Conservation (phyloP, 23 tunicate genomes). For the Ciona savignyi region DNA sequence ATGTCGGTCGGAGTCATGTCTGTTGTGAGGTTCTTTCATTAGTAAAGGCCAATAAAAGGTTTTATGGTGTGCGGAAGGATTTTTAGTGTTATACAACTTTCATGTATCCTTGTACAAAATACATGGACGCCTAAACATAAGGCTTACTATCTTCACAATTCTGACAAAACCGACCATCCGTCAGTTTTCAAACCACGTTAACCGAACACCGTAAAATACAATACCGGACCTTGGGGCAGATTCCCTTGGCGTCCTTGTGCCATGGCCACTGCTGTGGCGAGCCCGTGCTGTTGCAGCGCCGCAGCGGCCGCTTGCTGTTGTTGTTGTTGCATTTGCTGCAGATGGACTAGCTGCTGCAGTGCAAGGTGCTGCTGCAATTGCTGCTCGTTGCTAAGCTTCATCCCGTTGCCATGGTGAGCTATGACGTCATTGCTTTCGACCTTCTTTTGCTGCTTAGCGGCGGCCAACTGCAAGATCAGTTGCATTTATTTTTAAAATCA, state of each 20-base stretch:
- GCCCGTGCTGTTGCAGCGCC: slow-evolving; percentile 52
- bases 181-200: too few relatives aligned
- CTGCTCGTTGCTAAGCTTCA: slow-evolving; percentile 26
- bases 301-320: slow-evolving; percentile 75
- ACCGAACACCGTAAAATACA: too few relatives aligned
- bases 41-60: too few relatives aligned
- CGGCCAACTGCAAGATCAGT: slow-evolving; percentile 58
- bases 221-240: neutral
- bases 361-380: slow-evolving; percentile 84
- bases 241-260: slow-evolving; percentile 38
- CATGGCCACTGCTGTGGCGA: slow-evolving; percentile 80
- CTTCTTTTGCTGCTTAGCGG: slow-evolving; percentile 51
- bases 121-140: too few relatives aligned
- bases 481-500: too few relatives aligned
- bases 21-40: neutral
- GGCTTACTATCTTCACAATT: too few relatives aligned
- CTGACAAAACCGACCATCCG: too few relatives aligned
- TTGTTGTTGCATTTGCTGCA: slow-evolving; percentile 80
- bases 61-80: too few relatives aligned
- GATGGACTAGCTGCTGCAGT: slow-evolving; percentile 86
- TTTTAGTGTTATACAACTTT: too few relatives aligned
- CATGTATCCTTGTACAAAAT: too few relatives aligned
- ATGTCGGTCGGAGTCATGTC: slow-evolving; percentile 27
- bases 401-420: neutral
- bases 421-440: neutral